A percentile compares a stretch with the other conserved stretches of the same genome.
Evolutionary conservation across 2,888 invertebrate genomes (phyloP).

Genomic region (Ennomos quercinarius): DNA sequence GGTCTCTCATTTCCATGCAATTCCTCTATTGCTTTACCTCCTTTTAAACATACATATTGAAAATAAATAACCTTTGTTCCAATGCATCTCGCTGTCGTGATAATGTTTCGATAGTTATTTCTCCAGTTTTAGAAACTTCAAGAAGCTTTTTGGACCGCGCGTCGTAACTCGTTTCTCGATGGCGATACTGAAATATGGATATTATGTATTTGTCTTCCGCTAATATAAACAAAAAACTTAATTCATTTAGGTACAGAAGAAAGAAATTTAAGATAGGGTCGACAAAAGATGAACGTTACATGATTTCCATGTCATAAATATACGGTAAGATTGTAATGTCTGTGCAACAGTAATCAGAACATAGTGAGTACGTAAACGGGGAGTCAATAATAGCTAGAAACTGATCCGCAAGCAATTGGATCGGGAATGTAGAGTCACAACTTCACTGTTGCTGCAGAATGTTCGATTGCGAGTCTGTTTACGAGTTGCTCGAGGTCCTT

Average conservation of each 20-base stretch:
- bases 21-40: too few relatives aligned
- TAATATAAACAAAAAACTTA: too few relatives aligned
- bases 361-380: too few relatives aligned
- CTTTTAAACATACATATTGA: not conserved
- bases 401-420: conserved; percentile 41
- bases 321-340: too few relatives aligned
- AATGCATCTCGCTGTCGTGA: conserved; percentile 75
- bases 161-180: conserved; percentile 71
- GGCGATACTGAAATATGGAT: conserved; percentile 61
- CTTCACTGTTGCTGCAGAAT: conserved; percentile 58
- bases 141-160: conserved; percentile 70
- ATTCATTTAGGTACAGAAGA: too few relatives aligned
- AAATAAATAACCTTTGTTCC: conserved; percentile 62
- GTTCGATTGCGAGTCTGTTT: conserved; percentile 60
- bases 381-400: conserved; percentile 6
- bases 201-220: conserved; percentile 1
- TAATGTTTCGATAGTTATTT: conserved; percentile 70
- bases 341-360: too few relatives aligned
- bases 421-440: conserved; percentile 58
- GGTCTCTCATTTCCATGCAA: too few relatives aligned
- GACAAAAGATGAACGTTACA: too few relatives aligned
- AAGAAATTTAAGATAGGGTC: too few relatives aligned
- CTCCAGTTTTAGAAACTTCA: conserved; percentile 75
- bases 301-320: too few relatives aligned
- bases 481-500: conserved; percentile 78